Conservation (phyloP, 2,888 invertebrate genomes). For the Diarsia brunnea region DNA sequence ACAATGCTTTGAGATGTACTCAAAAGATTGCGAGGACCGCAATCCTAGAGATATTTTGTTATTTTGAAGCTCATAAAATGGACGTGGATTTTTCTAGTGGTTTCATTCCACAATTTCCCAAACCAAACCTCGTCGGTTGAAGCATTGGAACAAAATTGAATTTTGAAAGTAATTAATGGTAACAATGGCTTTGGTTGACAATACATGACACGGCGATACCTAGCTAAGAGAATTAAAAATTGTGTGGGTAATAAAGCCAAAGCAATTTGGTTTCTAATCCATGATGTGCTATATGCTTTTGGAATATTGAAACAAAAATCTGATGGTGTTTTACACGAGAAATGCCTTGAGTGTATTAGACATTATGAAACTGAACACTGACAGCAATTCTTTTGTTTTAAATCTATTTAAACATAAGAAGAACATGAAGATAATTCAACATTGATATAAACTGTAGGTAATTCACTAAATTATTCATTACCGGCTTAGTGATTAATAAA, state of each 20-base stretch:
- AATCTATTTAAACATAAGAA: too few relatives aligned
- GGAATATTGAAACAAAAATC: constrained; percentile 1
- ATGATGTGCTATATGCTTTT: background rate
- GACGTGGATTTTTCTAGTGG: constrained; percentile 2
- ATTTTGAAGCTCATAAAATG: constrained; percentile 18
- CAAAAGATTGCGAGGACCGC: constrained; percentile 49
- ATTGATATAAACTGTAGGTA: too few relatives aligned
- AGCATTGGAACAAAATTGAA: constrained; percentile 35
- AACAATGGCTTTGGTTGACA: constrained; percentile 38
- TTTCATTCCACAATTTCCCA: constrained; percentile 7
- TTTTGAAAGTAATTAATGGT: constrained; percentile 51
- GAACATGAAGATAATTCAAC: too few relatives aligned
- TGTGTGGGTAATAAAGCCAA: constrained; percentile 13
- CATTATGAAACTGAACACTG: background rate
- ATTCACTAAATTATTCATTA: too few relatives aligned
- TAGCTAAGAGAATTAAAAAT: constrained; percentile 19
- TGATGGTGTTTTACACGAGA: background rate
- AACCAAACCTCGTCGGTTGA: constrained; percentile 5
- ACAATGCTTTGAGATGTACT: constrained; percentile 54
- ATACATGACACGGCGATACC: constrained; percentile 16
- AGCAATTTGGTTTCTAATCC: constrained; percentile 25
- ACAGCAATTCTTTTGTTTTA: background rate
- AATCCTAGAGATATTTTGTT: constrained; percentile 31
- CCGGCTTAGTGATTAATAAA: too few relatives aligned
- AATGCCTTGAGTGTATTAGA: background rate